Conservation (phyloP, 2,888 invertebrate species). For the Amitus sp. region DNA sequence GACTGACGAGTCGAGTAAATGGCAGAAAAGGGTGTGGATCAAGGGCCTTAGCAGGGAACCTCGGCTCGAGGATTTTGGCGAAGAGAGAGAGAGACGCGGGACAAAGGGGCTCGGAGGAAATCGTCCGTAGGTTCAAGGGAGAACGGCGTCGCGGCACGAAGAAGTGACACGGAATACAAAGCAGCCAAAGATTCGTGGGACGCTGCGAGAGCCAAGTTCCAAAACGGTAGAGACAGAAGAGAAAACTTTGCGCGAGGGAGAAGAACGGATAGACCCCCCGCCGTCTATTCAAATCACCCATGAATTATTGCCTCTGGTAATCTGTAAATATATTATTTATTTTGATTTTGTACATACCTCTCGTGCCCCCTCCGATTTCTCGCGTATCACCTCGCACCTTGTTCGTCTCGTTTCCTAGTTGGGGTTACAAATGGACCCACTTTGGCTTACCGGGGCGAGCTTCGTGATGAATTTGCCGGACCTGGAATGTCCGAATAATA, state of each 20-base stretch:
- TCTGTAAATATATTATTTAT: slow-evolving; percentile 64
- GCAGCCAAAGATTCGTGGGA: slow-evolving; percentile 49
- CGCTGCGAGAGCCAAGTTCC: slow-evolving; percentile 29
- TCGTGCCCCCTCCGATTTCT: slow-evolving; percentile 5
- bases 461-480: slow-evolving; percentile 16
- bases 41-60: slow-evolving; percentile 56
- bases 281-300: slow-evolving; percentile 61
- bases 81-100: slow-evolving; percentile 36
- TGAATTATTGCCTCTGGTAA: slow-evolving; percentile 63
- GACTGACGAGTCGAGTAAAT: slow-evolving; percentile 18
- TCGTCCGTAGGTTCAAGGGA: slow-evolving; percentile 39
- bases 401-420: slow-evolving; percentile 24
- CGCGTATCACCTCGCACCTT: slow-evolving; percentile 18
- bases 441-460: slow-evolving; percentile 27
- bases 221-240: slow-evolving; percentile 29
- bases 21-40: slow-evolving; percentile 54
- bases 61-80: slow-evolving; percentile 39
- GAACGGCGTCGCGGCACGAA: slow-evolving; percentile 35
- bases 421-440: slow-evolving; percentile 36
- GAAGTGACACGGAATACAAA: slow-evolving; percentile 61
- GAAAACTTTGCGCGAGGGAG: too few relatives aligned
- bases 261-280: slow-evolving; percentile 57
- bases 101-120: slow-evolving; percentile 26
- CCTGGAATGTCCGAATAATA: neutral
- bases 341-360: slow-evolving; percentile 59